Conservation (phyloP, 2,113 vertebrate species). For the Halcyon malimbica region DNA sequence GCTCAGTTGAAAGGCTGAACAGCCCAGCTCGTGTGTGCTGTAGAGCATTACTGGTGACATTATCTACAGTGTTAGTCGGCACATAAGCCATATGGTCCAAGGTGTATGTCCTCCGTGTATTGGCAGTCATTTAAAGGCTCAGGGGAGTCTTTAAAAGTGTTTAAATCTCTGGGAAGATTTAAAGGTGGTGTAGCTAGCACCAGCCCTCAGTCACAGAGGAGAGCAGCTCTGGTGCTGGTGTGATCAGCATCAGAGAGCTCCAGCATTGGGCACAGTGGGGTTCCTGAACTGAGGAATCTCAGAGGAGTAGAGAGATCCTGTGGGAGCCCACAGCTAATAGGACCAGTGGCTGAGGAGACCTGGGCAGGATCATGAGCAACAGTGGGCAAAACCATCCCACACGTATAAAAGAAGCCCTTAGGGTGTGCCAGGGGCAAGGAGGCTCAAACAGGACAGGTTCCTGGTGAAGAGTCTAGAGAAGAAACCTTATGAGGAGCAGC, state of each 20-base stretch:
- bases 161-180: background rate
- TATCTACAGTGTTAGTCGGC: background rate
- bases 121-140: background rate
- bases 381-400: background rate
- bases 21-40: fast-evolving
- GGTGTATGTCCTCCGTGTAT: background rate
- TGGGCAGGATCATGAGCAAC: background rate
- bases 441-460: too few relatives aligned
- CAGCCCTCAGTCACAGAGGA: background rate
- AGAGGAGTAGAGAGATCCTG: background rate
- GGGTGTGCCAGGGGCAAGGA: background rate
- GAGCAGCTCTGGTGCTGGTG: background rate
- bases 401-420: background rate
- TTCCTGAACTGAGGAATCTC: background rate
- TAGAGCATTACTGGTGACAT: background rate
- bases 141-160: background rate
- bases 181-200: background rate
- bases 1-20: background rate
- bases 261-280: fast-evolving
- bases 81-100: background rate
- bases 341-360: background rate
- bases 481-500: background rate
- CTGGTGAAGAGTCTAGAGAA: background rate
- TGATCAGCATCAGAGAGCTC: background rate
- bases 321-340: fast-evolving